Percentiles rank a stretch among this genome's conserved stretches.
Conservation (phyloP, 2,113 vertebrate genomes). For the Campylomormyrus tamandua region DNA sequence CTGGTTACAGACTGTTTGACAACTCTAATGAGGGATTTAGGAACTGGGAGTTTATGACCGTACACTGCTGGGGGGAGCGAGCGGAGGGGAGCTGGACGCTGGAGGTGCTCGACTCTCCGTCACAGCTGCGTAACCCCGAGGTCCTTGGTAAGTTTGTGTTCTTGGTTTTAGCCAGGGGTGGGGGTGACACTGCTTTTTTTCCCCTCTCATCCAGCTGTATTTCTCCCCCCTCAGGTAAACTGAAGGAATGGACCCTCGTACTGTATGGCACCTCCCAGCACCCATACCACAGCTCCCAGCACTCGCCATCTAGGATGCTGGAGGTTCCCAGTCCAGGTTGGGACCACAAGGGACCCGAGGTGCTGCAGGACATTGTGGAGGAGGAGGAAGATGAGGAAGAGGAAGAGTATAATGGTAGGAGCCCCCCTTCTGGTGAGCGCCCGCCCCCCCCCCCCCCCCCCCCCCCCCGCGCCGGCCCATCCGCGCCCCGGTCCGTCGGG, state of each 20-base stretch:
- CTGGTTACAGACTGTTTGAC: conserved; percentile 65
- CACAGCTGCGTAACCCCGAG: conserved; percentile 72
- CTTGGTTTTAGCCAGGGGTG: too few species aligned
- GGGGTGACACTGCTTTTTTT: neutral
- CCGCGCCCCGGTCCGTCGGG: too few species aligned
- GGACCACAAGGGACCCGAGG: conserved; percentile 46
- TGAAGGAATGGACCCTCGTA: conserved; percentile 83
- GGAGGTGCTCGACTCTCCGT: conserved; percentile 73
- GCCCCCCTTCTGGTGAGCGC: neutral
- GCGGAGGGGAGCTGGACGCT: conserved; percentile 79
- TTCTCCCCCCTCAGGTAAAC: conserved; percentile 61
- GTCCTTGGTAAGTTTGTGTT: conserved; percentile 65
- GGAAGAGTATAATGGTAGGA: conserved; percentile 74
- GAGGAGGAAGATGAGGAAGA: conserved; percentile 65
- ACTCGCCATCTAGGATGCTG: conserved; percentile 53
- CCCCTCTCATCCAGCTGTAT: too few species aligned
- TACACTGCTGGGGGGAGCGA: conserved; percentile 87
- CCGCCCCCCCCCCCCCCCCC: neutral
- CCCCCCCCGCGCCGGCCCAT: too few species aligned
- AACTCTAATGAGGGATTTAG: conserved; percentile 80
- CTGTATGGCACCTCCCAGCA: conserved; percentile 74
- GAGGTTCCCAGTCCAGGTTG: conserved; percentile 45
- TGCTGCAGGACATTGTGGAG: conserved; percentile 52
- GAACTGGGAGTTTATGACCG: conserved; percentile 91
- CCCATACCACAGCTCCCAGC: conserved; percentile 57